Evolutionary conservation across 2,113 vertebrate genomes (phyloP).

Genomic region (Dromiciops gliroides): DNA sequence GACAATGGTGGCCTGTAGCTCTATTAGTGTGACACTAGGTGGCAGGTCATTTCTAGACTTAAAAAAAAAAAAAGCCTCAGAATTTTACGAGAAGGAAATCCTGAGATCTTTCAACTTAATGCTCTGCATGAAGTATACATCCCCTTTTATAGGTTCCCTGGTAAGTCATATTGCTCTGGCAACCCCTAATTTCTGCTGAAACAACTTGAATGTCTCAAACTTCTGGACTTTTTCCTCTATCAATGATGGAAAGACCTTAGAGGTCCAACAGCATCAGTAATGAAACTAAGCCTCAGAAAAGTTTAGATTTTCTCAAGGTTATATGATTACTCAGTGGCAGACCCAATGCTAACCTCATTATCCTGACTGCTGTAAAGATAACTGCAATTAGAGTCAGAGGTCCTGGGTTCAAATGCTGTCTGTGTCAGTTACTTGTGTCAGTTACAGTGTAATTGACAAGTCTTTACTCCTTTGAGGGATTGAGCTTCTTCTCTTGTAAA

Average conservation of each 20-base stretch:
- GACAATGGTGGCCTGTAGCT: background rate
- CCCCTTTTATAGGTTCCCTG: background rate
- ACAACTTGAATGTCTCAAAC: background rate
- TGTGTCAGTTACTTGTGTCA: background rate
- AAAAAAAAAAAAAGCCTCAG: background rate
- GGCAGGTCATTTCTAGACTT: background rate
- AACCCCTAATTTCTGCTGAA: background rate
- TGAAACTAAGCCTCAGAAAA: background rate
- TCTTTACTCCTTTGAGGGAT: background rate
- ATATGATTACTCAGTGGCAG: background rate
- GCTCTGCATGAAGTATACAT: background rate
- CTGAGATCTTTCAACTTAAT: background rate
- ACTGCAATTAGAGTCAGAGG: background rate
- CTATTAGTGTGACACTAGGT: background rate
- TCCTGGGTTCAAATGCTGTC: background rate
- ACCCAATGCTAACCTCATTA: background rate
- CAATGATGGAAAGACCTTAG: background rate
- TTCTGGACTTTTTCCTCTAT: background rate
- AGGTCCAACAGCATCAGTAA: background rate
- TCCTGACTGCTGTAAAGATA: background rate
- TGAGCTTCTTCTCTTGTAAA: background rate
- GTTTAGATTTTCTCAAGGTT: background rate
- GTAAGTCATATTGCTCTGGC: background rate
- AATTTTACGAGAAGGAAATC: background rate
- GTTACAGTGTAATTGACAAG: background rate